Conservation (phyloP, 1,140 invertebrate species). For the Varroa destructor region DNA sequence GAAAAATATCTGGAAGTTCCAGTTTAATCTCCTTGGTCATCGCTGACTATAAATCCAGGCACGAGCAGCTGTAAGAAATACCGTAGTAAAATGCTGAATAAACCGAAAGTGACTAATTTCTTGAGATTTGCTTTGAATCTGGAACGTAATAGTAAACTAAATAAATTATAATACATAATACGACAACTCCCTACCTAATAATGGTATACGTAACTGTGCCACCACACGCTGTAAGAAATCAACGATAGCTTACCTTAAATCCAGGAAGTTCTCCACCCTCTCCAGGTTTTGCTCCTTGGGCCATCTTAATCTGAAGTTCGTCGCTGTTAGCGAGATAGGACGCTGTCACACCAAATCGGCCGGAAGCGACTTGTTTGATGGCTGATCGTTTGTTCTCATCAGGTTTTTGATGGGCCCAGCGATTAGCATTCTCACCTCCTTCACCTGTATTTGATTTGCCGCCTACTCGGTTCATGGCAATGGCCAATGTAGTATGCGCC, state of each 20-base stretch:
- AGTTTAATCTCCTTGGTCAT: too few relatives aligned
- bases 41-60: too few relatives aligned
- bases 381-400: constrained; percentile 52
- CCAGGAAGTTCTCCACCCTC: constrained; percentile 87
- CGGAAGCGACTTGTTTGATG: constrained; percentile 75
- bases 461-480: constrained; percentile 91
- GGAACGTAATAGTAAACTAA: too few relatives aligned
- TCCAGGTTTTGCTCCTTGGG: constrained; percentile 91
- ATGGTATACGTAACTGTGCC: too few relatives aligned
- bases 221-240: too few relatives aligned
- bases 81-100: too few relatives aligned
- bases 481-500: constrained; percentile 80
- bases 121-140: too few relatives aligned
- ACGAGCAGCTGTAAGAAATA: too few relatives aligned
- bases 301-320: constrained; percentile 95
- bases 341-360: constrained; percentile 92
- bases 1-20: too few relatives aligned
- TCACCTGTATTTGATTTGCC: constrained; percentile 96
- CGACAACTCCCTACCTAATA: too few relatives aligned
- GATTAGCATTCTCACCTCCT: constrained; percentile 68
- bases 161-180: too few relatives aligned
- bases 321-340: constrained; percentile 91
- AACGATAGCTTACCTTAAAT: constrained; percentile 47
- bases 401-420: constrained; percentile 66
- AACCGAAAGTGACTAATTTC: too few relatives aligned